Evolutionary conservation across 2,888 invertebrate genomes (phyloP).

Genomic region (Ectobius pallidus): DNA sequence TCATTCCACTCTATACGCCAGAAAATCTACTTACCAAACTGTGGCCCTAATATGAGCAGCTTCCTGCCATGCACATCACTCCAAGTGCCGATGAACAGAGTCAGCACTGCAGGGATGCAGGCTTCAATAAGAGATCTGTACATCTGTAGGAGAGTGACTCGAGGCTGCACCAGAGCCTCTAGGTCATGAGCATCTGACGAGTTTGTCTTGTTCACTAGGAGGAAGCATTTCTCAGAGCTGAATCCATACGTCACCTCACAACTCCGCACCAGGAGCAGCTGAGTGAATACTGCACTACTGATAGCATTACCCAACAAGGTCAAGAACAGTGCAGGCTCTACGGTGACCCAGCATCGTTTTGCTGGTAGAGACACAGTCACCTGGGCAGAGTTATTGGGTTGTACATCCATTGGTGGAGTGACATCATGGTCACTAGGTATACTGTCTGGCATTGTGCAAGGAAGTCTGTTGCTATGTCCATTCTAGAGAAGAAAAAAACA

Average conservation of each 20-base stretch:
- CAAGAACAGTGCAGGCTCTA: conserved; percentile 21
- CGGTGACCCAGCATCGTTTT: conserved; percentile 9
- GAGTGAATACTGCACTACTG: conserved; percentile 20
- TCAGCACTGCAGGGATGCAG: conserved; percentile 69
- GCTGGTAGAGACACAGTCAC: no score
- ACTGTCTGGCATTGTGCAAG: no score
- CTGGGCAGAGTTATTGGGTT: no score
- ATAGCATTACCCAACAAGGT: background rate
- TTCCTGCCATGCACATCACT: conserved; percentile 79
- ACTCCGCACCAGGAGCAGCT: conserved; percentile 56
- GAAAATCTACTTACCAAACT: conserved; percentile 65
- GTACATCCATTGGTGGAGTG: no score
- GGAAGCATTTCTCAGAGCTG: conserved; percentile 64
- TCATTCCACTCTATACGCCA: no score
- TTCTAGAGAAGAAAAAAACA: no score
- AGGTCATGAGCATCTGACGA: conserved; percentile 59
- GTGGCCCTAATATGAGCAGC: conserved; percentile 68
- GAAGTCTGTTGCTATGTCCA: no score
- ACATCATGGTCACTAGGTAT: no score
- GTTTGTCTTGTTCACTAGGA: conserved; percentile 61
- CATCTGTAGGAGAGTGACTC: conserved; percentile 61
- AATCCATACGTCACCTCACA: conserved; percentile 66
- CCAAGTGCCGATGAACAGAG: conserved; percentile 81
- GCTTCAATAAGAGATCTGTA: conserved; percentile 67
- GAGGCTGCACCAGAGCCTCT: conserved; percentile 67